Percentiles rank a stretch among this genome's conserved stretches.
phyloP scores from a whole-genome alignment of 1,140 invertebrate genomes.

The Stegodyphus mimosarum region DNA sequence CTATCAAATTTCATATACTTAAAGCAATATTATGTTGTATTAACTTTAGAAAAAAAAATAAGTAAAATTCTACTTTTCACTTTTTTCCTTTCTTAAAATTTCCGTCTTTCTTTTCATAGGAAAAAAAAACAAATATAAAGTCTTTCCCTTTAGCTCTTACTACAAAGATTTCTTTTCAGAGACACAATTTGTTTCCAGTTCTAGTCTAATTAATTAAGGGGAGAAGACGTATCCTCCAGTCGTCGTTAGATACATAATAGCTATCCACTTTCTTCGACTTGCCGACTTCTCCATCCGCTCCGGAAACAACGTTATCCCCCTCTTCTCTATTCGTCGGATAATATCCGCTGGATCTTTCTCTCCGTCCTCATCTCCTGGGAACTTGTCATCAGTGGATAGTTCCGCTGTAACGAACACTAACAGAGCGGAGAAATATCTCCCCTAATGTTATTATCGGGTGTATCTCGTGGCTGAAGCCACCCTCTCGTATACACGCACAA shows the following conservation, averaged over 20 bases:
- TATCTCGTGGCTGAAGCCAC: no score
- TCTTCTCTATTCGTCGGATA: background rate
- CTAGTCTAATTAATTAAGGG: constrained; percentile 20
- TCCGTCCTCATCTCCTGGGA: constrained; percentile 7
- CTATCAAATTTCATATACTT: no score
- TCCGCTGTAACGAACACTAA: constrained; percentile 37
- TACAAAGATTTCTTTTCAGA: no score
- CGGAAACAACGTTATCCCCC: constrained; percentile 16
- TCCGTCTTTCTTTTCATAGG: no score
- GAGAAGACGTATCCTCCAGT: background rate
- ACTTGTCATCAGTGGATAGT: constrained; percentile 42
- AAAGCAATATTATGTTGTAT: no score
- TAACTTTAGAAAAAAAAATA: no score
- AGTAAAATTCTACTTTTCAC: no score
- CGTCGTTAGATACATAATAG: constrained; percentile 26
- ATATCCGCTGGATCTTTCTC: background rate
- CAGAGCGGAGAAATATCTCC: constrained; percentile 43
- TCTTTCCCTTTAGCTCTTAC: no score
- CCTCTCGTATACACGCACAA: no score
- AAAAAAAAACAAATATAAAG: no score
- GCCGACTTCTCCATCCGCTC: background rate
- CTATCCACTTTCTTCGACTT: constrained; percentile 12
- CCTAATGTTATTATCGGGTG: constrained; percentile 37
- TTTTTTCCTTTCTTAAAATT: no score
- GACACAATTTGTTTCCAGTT: no score